Evolutionary conservation across 2,113 vertebrate species (phyloP).

Genomic region (Hemichromis elongatus): DNA sequence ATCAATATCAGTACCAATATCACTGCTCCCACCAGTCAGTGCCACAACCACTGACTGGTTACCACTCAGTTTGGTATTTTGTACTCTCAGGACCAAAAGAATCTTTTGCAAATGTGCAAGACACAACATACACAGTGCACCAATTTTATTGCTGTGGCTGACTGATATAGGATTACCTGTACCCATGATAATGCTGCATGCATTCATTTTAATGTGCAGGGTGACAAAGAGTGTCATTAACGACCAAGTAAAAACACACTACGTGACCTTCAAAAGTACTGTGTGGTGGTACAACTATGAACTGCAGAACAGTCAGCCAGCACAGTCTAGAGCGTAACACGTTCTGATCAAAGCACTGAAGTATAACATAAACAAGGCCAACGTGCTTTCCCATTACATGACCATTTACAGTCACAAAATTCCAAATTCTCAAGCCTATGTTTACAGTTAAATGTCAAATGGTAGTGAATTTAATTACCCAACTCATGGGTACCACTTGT

Average conservation of each 20-base stretch:
- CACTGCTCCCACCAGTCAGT: background rate
- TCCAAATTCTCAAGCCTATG: constrained; percentile 14
- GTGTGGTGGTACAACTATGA: background rate
- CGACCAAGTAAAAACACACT: background rate
- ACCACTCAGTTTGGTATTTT: background rate
- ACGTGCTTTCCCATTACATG: constrained; percentile 29
- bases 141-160: background rate
- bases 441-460: constrained; percentile 33
- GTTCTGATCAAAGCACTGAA: constrained; percentile 29
- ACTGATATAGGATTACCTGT: background rate
- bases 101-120: background rate
- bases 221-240: background rate
- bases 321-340: background rate
- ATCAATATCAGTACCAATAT: background rate
- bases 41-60: background rate
- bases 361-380: constrained; percentile 51
- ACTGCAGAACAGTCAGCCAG: background rate
- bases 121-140: background rate
- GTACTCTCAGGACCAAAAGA: background rate
- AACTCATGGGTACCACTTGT: background rate
- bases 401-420: constrained; percentile 55
- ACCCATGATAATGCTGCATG: background rate
- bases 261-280: background rate
- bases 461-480: background rate
- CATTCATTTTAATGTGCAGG: background rate